These are phyloP conservation scores for Hyaena hyaena DNA, from an alignment of 2,113 vertebrate genomes.

Conservation along the genomic window DNA sequence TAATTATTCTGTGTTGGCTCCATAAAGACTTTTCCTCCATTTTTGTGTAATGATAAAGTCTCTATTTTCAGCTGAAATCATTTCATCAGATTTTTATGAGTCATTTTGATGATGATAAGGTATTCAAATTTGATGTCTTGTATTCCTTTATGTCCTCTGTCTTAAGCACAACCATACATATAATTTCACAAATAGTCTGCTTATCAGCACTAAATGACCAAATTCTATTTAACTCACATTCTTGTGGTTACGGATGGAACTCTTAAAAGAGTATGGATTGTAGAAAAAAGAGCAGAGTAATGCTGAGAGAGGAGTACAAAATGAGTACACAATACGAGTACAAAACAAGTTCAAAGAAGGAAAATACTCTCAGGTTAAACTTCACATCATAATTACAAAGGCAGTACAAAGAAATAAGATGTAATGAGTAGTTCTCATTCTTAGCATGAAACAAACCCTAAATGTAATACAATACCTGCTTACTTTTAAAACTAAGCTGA, in stretches of 20 bases:
- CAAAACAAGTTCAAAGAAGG: not conserved
- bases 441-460: slow-evolving; percentile 24
- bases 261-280: not conserved
- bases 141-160: not conserved
- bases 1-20: slow-evolving; percentile 14
- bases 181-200: slow-evolving; percentile 22
- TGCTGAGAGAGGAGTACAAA: not conserved
- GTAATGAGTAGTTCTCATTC: not conserved
- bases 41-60: not conserved
- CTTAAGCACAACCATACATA: not conserved
- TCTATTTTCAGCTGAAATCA: slow-evolving; percentile 14
- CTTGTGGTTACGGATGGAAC: not conserved
- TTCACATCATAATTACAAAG: slow-evolving; percentile 32
- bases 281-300: not conserved
- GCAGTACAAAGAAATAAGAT: not conserved
- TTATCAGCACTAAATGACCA: slow-evolving; percentile 35
- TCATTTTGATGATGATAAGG: not conserved
- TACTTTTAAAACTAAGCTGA: slow-evolving; percentile 4
- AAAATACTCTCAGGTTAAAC: slow-evolving; percentile 11
- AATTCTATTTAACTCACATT: slow-evolving; percentile 40
- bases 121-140: slow-evolving; percentile 7
- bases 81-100: slow-evolving; percentile 23
- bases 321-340: too few relatives aligned
- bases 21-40: not conserved
- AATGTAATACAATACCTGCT: not conserved